Conservation (phyloP, 1,140 invertebrate genomes). For the Penaeus chinensis region DNA sequence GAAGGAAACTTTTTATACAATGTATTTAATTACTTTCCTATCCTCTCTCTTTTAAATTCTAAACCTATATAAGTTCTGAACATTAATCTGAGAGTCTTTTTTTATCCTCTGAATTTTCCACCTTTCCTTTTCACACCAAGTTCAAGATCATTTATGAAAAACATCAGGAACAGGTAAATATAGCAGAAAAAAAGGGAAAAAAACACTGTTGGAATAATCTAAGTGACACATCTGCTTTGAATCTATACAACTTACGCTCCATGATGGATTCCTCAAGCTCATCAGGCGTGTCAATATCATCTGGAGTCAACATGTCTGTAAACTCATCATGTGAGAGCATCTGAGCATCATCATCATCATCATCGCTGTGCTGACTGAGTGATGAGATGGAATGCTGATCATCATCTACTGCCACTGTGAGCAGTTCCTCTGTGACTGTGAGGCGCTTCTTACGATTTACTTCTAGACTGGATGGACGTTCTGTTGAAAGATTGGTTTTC, state of each 20-base stretch:
- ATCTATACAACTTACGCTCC: constrained; percentile 66
- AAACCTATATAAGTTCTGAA: too few species aligned
- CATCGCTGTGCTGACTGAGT: constrained; percentile 56
- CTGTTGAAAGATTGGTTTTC: constrained; percentile 11
- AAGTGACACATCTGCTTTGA: constrained; percentile 12
- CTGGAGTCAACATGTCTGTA: constrained; percentile 63
- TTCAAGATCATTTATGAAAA: too few species aligned
- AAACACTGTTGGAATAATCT: too few species aligned
- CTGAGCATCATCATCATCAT: constrained; percentile 62
- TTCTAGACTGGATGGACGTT: constrained; percentile 53
- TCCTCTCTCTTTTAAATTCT: too few species aligned
- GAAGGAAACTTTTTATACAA: too few species aligned
- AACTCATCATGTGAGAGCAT: constrained; percentile 63
- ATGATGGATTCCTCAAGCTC: constrained; percentile 70
- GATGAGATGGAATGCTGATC: constrained; percentile 63
- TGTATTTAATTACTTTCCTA: too few species aligned
- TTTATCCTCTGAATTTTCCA: too few species aligned
- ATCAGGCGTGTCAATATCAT: constrained; percentile 69
- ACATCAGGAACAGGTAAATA: too few species aligned
- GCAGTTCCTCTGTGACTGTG: constrained; percentile 51
- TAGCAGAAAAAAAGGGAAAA: neutral
- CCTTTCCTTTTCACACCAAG: too few species aligned
- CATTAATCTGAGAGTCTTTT: too few species aligned
- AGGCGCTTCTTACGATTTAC: constrained; percentile 55
- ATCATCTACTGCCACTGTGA: constrained; percentile 55